Conservation (phyloP, 2,113 vertebrate species). For the Anas platyrhynchos region DNA sequence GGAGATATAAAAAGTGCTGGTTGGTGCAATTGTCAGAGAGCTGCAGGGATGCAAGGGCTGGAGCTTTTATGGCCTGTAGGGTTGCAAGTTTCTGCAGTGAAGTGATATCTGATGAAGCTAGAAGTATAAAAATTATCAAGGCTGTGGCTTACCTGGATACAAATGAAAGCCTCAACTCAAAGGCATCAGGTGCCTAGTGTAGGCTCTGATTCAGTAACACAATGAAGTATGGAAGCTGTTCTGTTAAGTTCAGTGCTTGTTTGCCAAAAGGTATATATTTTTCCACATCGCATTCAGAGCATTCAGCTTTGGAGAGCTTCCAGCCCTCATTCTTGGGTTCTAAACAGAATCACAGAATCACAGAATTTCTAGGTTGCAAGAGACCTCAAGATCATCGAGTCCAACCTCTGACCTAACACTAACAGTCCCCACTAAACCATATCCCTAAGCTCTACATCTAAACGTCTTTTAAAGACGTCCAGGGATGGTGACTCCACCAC, state of each 20-base stretch:
- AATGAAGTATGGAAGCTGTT: background rate
- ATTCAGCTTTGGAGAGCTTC: background rate
- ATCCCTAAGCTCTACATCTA: too few species aligned
- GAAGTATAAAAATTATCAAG: background rate
- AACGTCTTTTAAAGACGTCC: too few species aligned
- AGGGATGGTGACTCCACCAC: too few species aligned
- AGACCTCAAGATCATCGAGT: too few species aligned
- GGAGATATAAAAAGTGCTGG: background rate
- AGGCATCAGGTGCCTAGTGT: background rate
- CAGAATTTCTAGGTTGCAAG: too few species aligned
- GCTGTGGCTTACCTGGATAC: background rate
- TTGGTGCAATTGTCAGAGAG: background rate
- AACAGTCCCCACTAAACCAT: too few species aligned
- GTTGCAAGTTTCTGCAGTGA: background rate
- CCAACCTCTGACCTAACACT: too few species aligned
- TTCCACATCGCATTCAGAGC: fast-evolving
- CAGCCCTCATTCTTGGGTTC: background rate
- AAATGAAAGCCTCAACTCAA: background rate
- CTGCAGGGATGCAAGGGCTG: background rate
- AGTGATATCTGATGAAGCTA: background rate
- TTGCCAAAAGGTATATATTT: background rate
- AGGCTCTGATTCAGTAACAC: background rate
- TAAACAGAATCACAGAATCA: too few species aligned
- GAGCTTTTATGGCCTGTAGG: background rate
- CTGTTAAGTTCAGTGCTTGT: background rate